Evolutionary conservation across 2,113 vertebrate species (phyloP), one percentile per base, ranked within the genome.

Genomic region (Lampris incognitus): DNA sequence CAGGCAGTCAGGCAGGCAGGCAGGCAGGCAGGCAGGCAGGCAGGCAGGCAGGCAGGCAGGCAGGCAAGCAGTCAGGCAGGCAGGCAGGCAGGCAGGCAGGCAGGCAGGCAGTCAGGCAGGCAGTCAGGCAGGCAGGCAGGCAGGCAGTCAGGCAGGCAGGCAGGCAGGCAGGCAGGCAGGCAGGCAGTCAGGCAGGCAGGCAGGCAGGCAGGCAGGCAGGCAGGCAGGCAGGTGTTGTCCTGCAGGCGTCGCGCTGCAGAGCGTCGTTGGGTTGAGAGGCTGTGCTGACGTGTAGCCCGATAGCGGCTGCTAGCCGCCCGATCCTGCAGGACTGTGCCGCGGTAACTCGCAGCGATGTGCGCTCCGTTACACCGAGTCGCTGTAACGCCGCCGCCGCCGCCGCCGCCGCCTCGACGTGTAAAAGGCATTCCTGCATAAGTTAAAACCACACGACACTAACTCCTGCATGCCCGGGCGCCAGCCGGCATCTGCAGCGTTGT

Each of bases 171-270:
- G 87, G 59, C 11, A 24, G 24, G 24, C 24, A 24, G 24, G 24
- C 24, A 24, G 24, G 24, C 24, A 24, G 24, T 0, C 24, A 24
- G 24, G 24, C 24, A 24, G 24, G 24, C 24, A 24, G 24, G 24
- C 24, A 24, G 24, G 3, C 11, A 61, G 72, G 61, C 24, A 24
- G 24, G 24, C 24, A 24, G 24, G 24, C 24, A 24, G 24, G 24
- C 24, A 24, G 88, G 78, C 79, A 72, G 72, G 84, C 90, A 88
- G 91, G 79, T 89, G 81, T 90, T 88, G 81, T 88, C 89, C 91
- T 78, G 68, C 90, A 88, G 92, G 85, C 88, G 88, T 91, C 91
- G 91, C 88, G 83, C 84, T 69, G 76, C 13, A 60, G 65, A 83
- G 86, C 82, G 81, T 87, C 82, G 11, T 58, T 76, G 71, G 50